Evolutionary conservation across 2,113 vertebrate genomes (phyloP).

Genomic region (Balaeniceps rex): DNA sequence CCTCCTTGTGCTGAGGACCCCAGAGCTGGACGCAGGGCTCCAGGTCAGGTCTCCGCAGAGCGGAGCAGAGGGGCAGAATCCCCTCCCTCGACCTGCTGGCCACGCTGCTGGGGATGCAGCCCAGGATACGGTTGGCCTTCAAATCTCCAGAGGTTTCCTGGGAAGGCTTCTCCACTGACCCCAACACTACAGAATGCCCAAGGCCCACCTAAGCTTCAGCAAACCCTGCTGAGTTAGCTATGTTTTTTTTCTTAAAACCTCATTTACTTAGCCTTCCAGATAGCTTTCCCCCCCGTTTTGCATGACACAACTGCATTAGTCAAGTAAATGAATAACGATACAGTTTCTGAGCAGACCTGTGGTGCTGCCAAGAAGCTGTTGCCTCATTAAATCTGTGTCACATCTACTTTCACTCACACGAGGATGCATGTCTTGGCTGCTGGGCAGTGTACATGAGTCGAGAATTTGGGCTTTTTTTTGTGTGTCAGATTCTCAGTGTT

Average conservation of each 20-base stretch:
- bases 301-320: background rate
- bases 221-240: background rate
- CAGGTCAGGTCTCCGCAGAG: too few species aligned
- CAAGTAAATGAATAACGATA: background rate
- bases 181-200: background rate
- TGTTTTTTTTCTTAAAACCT: background rate
- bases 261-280: background rate
- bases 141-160: background rate
- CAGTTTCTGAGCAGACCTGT: background rate
- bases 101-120: too few species aligned
- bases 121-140: too few species aligned
- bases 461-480: background rate
- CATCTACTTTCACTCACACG: background rate
- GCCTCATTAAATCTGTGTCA: background rate
- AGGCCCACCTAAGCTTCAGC: background rate
- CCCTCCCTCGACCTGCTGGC: too few species aligned
- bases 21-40: too few species aligned
- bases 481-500: background rate
- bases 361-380: background rate
- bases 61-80: too few species aligned
- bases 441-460: background rate
- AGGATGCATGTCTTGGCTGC: background rate
- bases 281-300: background rate
- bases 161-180: background rate
- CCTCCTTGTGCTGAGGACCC: too few species aligned